Evolutionary conservation across 2,797 vertebrate species (phyloP).

Genomic region (Pseudopleuronectes americanus): DNA sequence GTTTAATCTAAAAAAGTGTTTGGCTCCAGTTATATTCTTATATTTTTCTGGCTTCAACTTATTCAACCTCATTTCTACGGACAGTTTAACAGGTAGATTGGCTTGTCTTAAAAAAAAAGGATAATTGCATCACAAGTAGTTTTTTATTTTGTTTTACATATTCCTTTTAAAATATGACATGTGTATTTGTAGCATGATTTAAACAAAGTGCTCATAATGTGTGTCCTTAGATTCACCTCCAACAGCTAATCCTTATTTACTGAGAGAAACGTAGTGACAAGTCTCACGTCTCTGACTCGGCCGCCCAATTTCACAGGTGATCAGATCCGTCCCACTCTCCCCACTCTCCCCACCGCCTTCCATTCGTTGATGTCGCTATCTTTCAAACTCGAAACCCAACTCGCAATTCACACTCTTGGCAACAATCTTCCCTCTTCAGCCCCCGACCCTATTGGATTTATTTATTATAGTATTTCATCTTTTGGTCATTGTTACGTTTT

Average conservation of each 20-base stretch:
- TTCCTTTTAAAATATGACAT: not conserved
- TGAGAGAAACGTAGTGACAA: conserved; percentile 29
- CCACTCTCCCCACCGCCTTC: conserved; percentile 60
- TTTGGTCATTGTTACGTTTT: conserved; percentile 12
- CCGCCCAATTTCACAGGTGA: conserved; percentile 89
- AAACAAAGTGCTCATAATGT: not conserved
- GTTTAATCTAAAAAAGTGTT: no score
- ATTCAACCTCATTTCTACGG: no score
- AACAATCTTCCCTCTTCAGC: conserved; percentile 35
- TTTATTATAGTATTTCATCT: conserved; percentile 24
- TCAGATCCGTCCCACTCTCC: conserved; percentile 86
- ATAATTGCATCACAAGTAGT: no score
- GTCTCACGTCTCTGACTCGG: conserved; percentile 22
- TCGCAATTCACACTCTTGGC: conserved; percentile 39
- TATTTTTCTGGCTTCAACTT: no score
- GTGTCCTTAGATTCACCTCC: conserved; percentile 10
- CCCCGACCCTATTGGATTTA: conserved; percentile 8
- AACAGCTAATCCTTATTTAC: conserved; percentile 22
- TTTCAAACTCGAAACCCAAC: conserved; percentile 49
- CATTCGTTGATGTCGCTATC: conserved; percentile 50
- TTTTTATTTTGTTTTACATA: not conserved
- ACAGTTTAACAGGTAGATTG: no score
- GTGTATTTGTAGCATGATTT: not conserved
- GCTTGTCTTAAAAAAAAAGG: not conserved
- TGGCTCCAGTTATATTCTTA: no score